Evolutionary conservation across 64 coral and sea anemone genomes (phyloP).

Genomic region (Stylophora pistillata): DNA sequence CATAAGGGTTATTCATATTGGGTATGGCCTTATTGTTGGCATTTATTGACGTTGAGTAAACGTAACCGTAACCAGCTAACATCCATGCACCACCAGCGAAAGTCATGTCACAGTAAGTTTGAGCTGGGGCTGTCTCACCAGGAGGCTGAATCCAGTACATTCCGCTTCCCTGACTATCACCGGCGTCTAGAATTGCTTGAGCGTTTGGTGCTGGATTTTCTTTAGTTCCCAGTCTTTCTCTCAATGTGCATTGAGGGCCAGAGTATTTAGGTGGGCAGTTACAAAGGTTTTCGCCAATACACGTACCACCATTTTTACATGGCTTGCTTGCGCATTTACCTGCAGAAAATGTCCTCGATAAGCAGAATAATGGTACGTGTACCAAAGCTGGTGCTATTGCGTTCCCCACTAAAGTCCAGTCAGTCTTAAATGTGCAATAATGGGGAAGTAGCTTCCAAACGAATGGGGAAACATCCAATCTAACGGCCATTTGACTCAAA

Average conservation of each 20-base stretch:
- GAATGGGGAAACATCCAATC: too few species aligned
- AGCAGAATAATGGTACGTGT: background rate
- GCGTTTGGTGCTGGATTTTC: conserved; percentile 75
- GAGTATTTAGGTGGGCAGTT: conserved; percentile 37
- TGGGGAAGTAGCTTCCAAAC: too few species aligned
- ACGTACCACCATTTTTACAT: conserved; percentile 61
- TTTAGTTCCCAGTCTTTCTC: conserved; percentile 65
- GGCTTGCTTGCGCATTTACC: conserved; percentile 43
- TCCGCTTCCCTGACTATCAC: conserved; percentile 73
- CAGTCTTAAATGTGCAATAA: background rate
- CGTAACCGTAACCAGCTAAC: conserved; percentile 93
- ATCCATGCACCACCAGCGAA: conserved; percentile 82
- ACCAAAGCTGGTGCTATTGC: background rate
- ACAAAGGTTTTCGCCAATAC: conserved; percentile 46
- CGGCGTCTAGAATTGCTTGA: conserved; percentile 83
- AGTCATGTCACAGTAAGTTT: conserved; percentile 92
- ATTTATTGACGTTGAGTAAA: background rate
- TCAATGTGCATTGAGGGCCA: conserved; percentile 25
- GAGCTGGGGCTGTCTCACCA: conserved; percentile 69
- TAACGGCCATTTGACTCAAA: too few species aligned
- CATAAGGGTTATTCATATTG: conserved; percentile 88
- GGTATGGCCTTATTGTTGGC: conserved; percentile 70
- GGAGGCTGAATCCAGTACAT: conserved; percentile 96
- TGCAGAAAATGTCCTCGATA: background rate
- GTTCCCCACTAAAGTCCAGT: too few species aligned